Evolutionary conservation across 2,113 vertebrate genomes (phyloP).

Genomic region (Erythrolamprus reginae): DNA sequence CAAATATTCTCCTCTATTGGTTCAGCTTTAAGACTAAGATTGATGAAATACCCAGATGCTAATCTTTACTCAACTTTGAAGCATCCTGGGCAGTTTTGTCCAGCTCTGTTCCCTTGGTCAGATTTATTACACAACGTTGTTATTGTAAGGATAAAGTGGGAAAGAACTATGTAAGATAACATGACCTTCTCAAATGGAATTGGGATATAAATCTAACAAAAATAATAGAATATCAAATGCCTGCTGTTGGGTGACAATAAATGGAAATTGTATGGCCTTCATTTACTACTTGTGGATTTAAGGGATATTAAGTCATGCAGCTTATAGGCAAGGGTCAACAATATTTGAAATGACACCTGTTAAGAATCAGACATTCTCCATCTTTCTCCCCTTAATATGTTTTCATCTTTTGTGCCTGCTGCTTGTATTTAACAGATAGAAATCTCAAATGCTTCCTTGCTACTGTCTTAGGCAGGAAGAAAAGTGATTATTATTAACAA

Average conservation of each 20-base stretch:
- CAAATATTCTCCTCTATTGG: background rate
- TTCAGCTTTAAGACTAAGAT: background rate
- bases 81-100: background rate
- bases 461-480: background rate
- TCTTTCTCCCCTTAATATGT: slow-evolving; percentile 5
- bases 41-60: background rate
- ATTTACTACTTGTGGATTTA: background rate
- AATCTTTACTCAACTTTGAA: background rate
- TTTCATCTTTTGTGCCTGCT: background rate
- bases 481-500: background rate
- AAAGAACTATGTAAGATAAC: background rate
- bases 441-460: background rate
- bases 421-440: background rate
- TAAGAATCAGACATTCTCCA: background rate
- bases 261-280: background rate
- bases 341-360: slow-evolving; percentile 6
- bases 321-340: background rate
- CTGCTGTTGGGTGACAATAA: background rate
- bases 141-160: background rate
- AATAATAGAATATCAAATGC: background rate
- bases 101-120: background rate
- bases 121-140: background rate
- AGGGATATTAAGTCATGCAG: background rate
- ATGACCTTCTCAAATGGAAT: background rate
- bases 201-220: background rate